These are phyloP conservation scores for Pachymerium ferrugineum DNA, from an alignment of 2,888 invertebrate genomes.

Conservation along the genomic window DNA sequence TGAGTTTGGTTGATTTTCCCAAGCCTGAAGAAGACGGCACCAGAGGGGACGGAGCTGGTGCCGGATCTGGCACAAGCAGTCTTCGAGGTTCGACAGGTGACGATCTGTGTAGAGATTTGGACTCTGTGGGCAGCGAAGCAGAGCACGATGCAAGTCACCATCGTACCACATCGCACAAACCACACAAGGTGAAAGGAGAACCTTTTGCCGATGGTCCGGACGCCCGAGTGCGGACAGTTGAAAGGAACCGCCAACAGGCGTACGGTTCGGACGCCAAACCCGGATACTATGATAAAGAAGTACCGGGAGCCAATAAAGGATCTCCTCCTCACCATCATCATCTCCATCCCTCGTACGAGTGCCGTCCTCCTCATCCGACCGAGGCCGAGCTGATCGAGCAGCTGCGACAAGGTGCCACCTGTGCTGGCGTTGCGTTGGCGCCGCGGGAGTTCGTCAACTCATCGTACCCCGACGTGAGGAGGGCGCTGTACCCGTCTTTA, in stretches of 20 bases:
- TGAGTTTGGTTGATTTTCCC: slow-evolving; percentile 39
- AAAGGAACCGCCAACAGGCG: slow-evolving; percentile 26
- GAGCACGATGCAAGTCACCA: slow-evolving; percentile 41
- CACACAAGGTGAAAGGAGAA: not conserved
- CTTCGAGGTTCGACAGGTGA: slow-evolving; percentile 38
- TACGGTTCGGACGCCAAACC: slow-evolving; percentile 1
- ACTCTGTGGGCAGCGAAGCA: slow-evolving; percentile 45
- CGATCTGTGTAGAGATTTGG: slow-evolving; percentile 38
- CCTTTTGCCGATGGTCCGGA: slow-evolving; percentile 23
- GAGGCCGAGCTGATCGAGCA: slow-evolving; percentile 33
- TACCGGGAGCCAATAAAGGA: not conserved
- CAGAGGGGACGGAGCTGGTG: not conserved
- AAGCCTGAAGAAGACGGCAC: slow-evolving; percentile 26
- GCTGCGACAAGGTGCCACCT: slow-evolving; percentile 18
- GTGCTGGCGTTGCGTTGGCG: slow-evolving; percentile 17
- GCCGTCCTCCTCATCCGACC: not conserved
- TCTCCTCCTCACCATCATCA: not conserved
- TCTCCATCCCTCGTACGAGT: slow-evolving; percentile 5
- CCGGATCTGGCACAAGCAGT: slow-evolving; percentile 35
- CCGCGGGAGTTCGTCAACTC: slow-evolving; percentile 19
- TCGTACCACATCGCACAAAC: not conserved
- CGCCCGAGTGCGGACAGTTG: slow-evolving; percentile 11
- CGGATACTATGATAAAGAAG: slow-evolving; percentile 31
- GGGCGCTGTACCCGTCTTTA: slow-evolving; percentile 1
- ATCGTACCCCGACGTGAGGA: not conserved